These are phyloP conservation scores for Elephas maximus DNA, from an alignment of 2,113 vertebrate genomes.

Conservation along the genomic window DNA sequence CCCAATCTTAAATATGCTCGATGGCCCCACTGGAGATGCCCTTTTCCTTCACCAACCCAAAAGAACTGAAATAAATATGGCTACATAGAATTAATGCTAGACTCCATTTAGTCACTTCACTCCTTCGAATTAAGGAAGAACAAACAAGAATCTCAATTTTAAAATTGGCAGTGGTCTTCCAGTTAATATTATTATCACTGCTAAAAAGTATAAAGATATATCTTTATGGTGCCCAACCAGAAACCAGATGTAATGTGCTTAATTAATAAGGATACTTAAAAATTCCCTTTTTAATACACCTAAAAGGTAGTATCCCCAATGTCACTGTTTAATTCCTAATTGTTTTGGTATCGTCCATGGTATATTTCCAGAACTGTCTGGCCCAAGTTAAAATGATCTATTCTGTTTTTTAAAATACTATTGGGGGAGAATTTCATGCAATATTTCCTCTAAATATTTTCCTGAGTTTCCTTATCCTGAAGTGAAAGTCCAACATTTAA, in stretches of 20 bases:
- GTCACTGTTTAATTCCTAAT: neutral
- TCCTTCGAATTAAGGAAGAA: conserved; percentile 24
- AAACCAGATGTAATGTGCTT: neutral
- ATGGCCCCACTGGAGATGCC: accelerated
- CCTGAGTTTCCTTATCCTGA: conserved; percentile 16
- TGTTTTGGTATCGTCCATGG: conserved; percentile 29
- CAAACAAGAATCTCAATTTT: conserved; percentile 41
- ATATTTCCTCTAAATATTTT: neutral
- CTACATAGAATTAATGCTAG: neutral
- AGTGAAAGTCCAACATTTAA: neutral
- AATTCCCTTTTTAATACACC: conserved; percentile 16
- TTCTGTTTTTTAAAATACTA: neutral
- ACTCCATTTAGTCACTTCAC: neutral
- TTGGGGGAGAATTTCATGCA: neutral
- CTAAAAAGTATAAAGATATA: neutral
- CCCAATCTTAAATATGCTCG: neutral
- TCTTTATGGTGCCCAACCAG: neutral
- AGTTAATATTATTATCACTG: neutral
- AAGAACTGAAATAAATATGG: neutral
- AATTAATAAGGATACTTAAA: conserved; percentile 24
- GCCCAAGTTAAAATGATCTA: neutral
- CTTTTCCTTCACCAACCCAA: neutral
- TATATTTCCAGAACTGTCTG: neutral
- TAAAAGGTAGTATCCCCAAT: neutral
- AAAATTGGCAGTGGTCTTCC: neutral